phyloP scores from a whole-genome alignment of 2,888 invertebrate genomes.

The Hirudinaria manillensis region DNA sequence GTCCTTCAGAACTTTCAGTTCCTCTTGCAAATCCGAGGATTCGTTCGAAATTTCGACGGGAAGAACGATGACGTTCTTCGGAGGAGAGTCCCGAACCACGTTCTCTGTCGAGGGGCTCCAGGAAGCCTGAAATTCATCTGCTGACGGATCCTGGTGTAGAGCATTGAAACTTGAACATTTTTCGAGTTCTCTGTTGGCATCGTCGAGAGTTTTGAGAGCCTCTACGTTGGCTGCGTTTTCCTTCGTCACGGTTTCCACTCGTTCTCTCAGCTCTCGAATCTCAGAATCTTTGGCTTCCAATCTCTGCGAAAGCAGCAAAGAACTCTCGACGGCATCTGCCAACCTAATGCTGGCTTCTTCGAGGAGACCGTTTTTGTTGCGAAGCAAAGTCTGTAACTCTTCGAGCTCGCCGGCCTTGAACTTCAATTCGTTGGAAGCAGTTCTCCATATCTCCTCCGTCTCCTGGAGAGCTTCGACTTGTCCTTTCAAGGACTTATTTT shows the following conservation, averaged over 20 bases:
- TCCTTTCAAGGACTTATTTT: background rate
- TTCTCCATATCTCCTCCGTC: background rate
- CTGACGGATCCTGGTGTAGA: background rate
- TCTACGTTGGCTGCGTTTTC: constrained; percentile 5
- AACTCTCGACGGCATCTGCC: constrained; percentile 1
- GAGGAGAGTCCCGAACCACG: background rate
- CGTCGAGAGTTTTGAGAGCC: background rate
- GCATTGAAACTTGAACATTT: background rate
- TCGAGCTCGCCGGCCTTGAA: background rate
- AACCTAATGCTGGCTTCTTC: constrained; percentile 9
- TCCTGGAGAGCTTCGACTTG: constrained; percentile 6
- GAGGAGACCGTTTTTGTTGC: constrained; percentile 9
- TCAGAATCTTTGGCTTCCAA: background rate
- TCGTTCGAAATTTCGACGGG: background rate
- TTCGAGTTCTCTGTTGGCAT: background rate
- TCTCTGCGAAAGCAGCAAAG: background rate
- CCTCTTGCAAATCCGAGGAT: background rate
- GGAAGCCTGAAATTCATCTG: background rate
- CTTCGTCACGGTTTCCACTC: background rate
- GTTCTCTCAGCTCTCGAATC: background rate
- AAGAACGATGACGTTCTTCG: background rate
- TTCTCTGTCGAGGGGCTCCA: background rate
- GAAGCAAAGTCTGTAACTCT: background rate
- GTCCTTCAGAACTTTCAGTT: background rate
- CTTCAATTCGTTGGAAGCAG: constrained; percentile 4